Base-by-base conservation (phyloP, 2,888 invertebrate genomes). In the Nomada hirtipes region DNA sequence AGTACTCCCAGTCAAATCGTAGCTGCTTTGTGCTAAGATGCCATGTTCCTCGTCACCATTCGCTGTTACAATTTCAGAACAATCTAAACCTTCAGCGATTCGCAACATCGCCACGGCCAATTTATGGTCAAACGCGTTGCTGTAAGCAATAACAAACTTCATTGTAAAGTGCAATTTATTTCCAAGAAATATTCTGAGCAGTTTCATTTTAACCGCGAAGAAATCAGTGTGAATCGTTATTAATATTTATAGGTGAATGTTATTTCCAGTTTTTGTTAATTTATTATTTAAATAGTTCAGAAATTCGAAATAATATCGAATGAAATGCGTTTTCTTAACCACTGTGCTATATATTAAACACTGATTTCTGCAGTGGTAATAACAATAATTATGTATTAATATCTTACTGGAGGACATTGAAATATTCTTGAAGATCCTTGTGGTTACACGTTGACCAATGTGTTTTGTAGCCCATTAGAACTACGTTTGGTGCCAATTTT, bases 401-500 rank as follows among this genome's bases (percentile, higher is more conserved):
- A 47, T 47, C 97, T 96, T 94, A 99, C 99, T 99, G 98, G 83
- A 99, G 95, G 53, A 98, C 97, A 91, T 98, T 97, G 94, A 99
- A 98, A 94, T 99, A 99, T 3, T 97, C 96, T n/a, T 96, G 95
- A 10, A 99, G 95, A 83, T 98, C 97, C 18, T 95, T 95, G 0
- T 96, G 95, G 42, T 96, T 95, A 79, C 98, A 97, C 0, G 95
- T 95, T 72, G 95, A 94, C 99, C 99, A 99, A 93, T 99, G 96
- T 13, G 95, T 95, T 94, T 99, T 99, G 94, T 97, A 99, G 2
- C 99, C 99, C 96, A 99, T 97, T 90, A 99, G 95, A 64, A 99
- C 95, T 77, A 99, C 98, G 93, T 99, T 99, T 18, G 99, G 99
- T 64, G 97, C 95, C 82, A 99, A 95, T 92, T 98, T 97, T 10